These are phyloP conservation scores for Onychomys leucogaster DNA, from an alignment of 2,797 vertebrate genomes.

Conservation along the genomic window DNA sequence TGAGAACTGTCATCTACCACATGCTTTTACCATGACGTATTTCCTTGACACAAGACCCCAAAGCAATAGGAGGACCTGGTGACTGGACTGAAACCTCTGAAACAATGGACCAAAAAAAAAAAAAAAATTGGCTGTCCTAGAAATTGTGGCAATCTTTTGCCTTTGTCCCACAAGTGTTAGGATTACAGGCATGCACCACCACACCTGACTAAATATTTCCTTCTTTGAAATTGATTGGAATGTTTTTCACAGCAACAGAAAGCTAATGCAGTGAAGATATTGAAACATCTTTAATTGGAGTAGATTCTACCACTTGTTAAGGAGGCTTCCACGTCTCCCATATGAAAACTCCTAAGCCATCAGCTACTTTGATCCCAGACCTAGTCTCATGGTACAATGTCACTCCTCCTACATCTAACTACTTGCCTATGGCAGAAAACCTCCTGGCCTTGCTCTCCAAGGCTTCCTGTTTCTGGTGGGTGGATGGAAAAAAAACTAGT, in stretches of 20 bases:
- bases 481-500: constrained; percentile 6
- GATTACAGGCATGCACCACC: background rate
- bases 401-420: background rate
- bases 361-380: background rate
- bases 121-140: background rate
- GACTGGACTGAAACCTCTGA: background rate
- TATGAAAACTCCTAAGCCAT: constrained; percentile 29
- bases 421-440: background rate
- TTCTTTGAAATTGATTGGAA: background rate
- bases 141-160: background rate
- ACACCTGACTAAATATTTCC: background rate
- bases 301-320: constrained; percentile 44
- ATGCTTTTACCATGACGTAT: background rate
- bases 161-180: background rate
- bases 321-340: constrained; percentile 2
- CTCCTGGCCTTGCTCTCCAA: background rate
- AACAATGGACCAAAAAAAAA: background rate
- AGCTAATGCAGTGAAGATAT: background rate
- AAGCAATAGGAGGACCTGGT: background rate
- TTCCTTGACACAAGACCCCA: background rate
- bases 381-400: background rate
- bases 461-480: constrained; percentile 20
- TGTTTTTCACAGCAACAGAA: background rate
- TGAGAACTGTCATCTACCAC: background rate
- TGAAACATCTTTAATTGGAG: constrained; percentile 16